Conservation (phyloP, 2,888 invertebrate genomes). For the Adelognathus sp. region DNA sequence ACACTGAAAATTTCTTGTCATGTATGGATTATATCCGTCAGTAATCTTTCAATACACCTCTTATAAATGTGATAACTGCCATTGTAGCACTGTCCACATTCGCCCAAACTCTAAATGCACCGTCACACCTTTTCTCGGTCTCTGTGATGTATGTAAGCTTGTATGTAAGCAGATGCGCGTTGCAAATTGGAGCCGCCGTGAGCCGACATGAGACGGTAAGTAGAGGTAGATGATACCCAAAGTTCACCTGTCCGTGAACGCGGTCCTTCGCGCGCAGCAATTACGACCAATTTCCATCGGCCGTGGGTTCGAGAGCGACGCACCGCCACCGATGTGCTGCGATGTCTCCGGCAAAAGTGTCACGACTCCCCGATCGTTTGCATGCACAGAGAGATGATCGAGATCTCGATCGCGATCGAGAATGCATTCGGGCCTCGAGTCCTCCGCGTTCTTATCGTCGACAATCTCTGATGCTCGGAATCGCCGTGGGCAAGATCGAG, state of each 20-base stretch:
- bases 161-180: conserved; percentile 75
- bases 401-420: conserved; percentile 42
- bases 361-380: conserved; percentile 35
- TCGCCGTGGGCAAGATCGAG: conserved; percentile 22
- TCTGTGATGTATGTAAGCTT: conserved; percentile 63
- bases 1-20: no score
- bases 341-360: conserved; percentile 29
- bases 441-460: conserved; percentile 32
- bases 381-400: conserved; percentile 44
- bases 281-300: conserved; percentile 75
- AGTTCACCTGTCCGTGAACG: conserved; percentile 70
- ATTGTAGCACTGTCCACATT: no score
- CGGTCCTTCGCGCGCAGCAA: conserved; percentile 67
- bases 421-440: conserved; percentile 14
- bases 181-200: conserved; percentile 73
- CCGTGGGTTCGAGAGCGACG: conserved; percentile 28
- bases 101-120: no score
- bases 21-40: no score
- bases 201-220: conserved; percentile 36
- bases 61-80: no score
- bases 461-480: conserved; percentile 9
- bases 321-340: neutral
- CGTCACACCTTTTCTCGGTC: neutral
- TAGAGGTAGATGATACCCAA: conserved; percentile 34
- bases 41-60: no score